phyloP scores from a whole-genome alignment of 1,140 invertebrate species.

The Achroia grisella region DNA sequence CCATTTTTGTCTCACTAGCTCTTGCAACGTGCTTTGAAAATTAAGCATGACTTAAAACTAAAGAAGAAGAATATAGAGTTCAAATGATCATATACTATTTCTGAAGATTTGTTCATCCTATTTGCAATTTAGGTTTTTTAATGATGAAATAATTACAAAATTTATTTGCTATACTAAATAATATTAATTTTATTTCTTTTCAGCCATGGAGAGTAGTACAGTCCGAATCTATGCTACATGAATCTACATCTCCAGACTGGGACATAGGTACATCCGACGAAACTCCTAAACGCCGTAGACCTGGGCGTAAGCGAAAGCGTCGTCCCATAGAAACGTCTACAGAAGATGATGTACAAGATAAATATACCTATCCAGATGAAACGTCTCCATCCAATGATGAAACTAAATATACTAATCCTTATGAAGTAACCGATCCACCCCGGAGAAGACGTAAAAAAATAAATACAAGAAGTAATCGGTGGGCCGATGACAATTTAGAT shows the following conservation, averaged over 20 bases:
- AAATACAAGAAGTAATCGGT: slow-evolving; percentile 25
- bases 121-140: no score
- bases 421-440: slow-evolving; percentile 19
- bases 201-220: slow-evolving; percentile 70
- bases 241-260: slow-evolving; percentile 23
- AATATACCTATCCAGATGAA: slow-evolving; percentile 23
- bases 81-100: no score
- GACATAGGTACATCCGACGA: slow-evolving; percentile 29
- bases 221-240: slow-evolving; percentile 24
- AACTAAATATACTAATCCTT: background rate
- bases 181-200: slow-evolving; percentile 34
- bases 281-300: slow-evolving; percentile 51
- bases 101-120: no score
- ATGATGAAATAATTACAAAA: no score
- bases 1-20: no score
- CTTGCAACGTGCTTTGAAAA: no score
- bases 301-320: slow-evolving; percentile 70
- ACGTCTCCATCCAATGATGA: background rate
- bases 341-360: slow-evolving; percentile 27
- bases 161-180: no score
- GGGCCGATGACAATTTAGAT: slow-evolving; percentile 29
- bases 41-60: no score
- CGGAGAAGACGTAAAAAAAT: slow-evolving; percentile 43
- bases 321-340: slow-evolving; percentile 33
- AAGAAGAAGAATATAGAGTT: no score